These are phyloP conservation scores for Sebastes minor DNA, from an alignment of 2,797 vertebrate genomes.

Conservation along the genomic window DNA sequence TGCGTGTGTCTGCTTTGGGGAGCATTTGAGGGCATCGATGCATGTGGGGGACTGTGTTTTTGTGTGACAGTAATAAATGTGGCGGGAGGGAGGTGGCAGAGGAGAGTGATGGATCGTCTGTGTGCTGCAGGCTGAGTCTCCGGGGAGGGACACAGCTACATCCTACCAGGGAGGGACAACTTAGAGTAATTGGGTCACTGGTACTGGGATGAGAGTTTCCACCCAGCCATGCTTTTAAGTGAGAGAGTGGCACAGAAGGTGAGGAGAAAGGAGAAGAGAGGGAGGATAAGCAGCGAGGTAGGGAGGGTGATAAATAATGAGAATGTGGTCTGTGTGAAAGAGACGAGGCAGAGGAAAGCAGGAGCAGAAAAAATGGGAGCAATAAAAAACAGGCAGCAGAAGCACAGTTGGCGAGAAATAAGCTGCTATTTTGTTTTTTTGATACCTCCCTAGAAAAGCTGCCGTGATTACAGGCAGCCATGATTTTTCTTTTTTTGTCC, in stretches of 20 bases:
- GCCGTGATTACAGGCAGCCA: constrained; percentile 27
- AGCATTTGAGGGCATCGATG: constrained; percentile 25
- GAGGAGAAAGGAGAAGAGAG: constrained; percentile 35
- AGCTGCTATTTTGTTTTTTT: constrained; percentile 45
- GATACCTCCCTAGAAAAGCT: constrained; percentile 33
- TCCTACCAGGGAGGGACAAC: constrained; percentile 70
- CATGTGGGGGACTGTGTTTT: background rate
- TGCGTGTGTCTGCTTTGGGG: constrained; percentile 18
- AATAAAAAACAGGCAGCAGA: constrained; percentile 16
- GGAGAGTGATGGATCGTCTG: constrained; percentile 72
- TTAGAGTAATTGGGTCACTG: constrained; percentile 83
- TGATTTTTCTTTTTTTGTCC: constrained; percentile 1
- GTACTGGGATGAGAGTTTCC: constrained; percentile 62
- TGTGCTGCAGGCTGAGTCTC: constrained; percentile 64
- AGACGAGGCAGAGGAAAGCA: constrained; percentile 7
- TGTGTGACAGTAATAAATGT: constrained; percentile 58
- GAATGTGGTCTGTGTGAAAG: constrained; percentile 28
- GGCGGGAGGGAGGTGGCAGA: constrained; percentile 58
- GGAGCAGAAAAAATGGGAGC: constrained; percentile 1
- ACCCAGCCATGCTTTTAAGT: constrained; percentile 59
- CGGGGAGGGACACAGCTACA: constrained; percentile 66
- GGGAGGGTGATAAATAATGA: constrained; percentile 58
- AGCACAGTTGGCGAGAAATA: constrained; percentile 36
- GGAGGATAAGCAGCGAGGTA: constrained; percentile 10
- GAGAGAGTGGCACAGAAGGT: constrained; percentile 39